Percentiles rank a stretch among this genome's conserved stretches.
phyloP scores from a whole-genome alignment of 1,140 invertebrate species.

The Campodea augens region DNA sequence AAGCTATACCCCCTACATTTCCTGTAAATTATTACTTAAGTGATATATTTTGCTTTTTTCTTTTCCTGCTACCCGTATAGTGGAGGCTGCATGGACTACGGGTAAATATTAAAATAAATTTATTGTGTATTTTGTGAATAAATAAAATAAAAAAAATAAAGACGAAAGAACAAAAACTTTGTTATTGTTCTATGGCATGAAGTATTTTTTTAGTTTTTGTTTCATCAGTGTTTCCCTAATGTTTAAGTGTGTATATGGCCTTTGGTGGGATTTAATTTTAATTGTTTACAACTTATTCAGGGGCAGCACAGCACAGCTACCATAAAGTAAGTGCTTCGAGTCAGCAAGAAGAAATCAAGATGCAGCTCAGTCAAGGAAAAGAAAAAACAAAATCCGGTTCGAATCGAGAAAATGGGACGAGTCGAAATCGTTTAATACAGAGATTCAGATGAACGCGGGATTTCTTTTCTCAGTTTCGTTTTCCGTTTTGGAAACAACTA shows the following conservation, averaged over 20 bases:
- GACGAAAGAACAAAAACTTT: slow-evolving; percentile 1
- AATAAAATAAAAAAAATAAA: too few relatives aligned
- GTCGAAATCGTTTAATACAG: too few relatives aligned
- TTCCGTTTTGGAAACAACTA: too few relatives aligned
- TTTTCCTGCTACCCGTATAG: slow-evolving; percentile 9
- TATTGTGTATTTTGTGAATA: neutral
- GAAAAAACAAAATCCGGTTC: too few relatives aligned
- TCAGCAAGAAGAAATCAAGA: too few relatives aligned
- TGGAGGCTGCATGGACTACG: slow-evolving; percentile 13
- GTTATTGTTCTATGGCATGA: neutral
- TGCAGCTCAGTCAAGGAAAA: too few relatives aligned
- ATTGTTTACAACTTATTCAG: too few relatives aligned
- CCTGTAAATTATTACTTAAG: neutral
- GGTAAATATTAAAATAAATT: slow-evolving; percentile 11
- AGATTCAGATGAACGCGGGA: too few relatives aligned
- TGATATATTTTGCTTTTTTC: slow-evolving; percentile 2
- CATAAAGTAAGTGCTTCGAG: too few relatives aligned
- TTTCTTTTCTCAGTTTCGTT: too few relatives aligned
- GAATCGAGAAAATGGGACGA: too few relatives aligned
- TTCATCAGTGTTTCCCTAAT: slow-evolving; percentile 4
- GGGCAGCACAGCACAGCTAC: too few relatives aligned
- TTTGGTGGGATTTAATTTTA: slow-evolving; percentile 6
- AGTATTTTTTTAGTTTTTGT: neutral
- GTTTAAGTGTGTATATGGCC: slow-evolving; percentile 14
- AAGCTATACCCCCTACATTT: neutral